A percentile compares a stretch with the other conserved stretches of the same genome.
These are phyloP conservation scores for Merluccius polli DNA, from an alignment of 2,797 vertebrate genomes.

Conservation along the genomic window DNA sequence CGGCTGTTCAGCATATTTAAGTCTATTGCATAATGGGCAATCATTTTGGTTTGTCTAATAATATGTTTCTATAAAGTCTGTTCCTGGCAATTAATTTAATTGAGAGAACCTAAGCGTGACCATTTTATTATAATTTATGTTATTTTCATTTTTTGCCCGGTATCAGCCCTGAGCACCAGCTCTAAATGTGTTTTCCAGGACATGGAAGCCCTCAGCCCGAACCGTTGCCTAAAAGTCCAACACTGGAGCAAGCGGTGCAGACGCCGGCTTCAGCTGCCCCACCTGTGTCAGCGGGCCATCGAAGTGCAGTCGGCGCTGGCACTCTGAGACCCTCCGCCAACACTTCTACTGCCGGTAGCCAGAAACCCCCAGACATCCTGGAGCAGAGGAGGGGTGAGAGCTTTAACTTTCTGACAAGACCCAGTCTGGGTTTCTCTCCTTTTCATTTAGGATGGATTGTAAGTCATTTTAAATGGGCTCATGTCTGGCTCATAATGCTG, in stretches of 20 bases:
- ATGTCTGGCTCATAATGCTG: not conserved
- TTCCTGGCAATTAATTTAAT: no score
- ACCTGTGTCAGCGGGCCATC: constrained; percentile 75
- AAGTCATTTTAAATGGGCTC: not conserved
- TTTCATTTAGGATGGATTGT: not conserved
- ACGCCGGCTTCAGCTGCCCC: constrained; percentile 63
- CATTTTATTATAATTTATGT: no score
- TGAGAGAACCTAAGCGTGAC: no score
- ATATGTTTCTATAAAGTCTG: no score
- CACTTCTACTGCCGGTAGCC: constrained; percentile 59
- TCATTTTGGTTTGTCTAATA: no score
- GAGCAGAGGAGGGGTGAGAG: constrained; percentile 85
- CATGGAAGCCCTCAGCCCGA: constrained; percentile 80
- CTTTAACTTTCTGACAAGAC: not conserved
- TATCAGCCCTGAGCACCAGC: no score
- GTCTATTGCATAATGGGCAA: no score
- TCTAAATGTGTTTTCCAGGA: constrained; percentile 61
- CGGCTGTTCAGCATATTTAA: no score
- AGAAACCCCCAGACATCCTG: constrained; percentile 82
- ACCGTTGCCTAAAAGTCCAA: constrained; percentile 78
- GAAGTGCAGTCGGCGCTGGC: constrained; percentile 63
- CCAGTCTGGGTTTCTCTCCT: not conserved
- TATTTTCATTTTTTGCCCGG: no score
- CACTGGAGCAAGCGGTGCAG: constrained; percentile 80
- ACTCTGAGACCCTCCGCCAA: constrained; percentile 66